Percentiles rank a stretch among this genome's conserved stretches.
These are phyloP conservation scores for Microctonus aethiopoides DNA, from an alignment of 2,888 invertebrate genomes.

Conservation along the genomic window DNA sequence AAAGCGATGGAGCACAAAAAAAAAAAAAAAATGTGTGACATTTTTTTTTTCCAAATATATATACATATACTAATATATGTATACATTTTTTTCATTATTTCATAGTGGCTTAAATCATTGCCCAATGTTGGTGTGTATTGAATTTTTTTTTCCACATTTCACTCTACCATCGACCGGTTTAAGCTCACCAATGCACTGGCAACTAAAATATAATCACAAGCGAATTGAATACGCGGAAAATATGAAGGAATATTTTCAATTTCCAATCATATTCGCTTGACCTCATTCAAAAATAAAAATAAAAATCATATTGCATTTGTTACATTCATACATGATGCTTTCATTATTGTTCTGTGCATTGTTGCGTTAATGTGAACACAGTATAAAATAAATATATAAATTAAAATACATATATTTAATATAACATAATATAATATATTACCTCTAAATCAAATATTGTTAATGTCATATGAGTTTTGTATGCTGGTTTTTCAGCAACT, in stretches of 20 bases:
- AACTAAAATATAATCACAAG: slow-evolving; percentile 9
- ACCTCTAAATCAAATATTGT: slow-evolving; percentile 78
- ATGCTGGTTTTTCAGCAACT: slow-evolving; percentile 79
- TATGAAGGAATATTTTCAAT: slow-evolving; percentile 23
- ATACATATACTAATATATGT: not conserved
- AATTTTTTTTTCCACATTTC: not conserved
- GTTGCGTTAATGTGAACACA: not conserved
- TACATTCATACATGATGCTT: not conserved
- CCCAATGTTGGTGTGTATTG: not conserved
- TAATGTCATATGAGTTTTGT: slow-evolving; percentile 89
- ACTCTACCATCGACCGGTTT: slow-evolving; percentile 7
- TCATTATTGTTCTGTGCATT: not conserved
- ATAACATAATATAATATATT: slow-evolving; percentile 6
- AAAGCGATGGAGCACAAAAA: slow-evolving; percentile 1
- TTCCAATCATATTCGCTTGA: slow-evolving; percentile 11
- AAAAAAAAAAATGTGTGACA: not conserved
- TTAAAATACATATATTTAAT: not conserved
- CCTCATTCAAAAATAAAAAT: not conserved
- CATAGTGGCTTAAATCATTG: slow-evolving; percentile 11
- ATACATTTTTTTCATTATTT: not conserved
- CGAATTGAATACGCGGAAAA: slow-evolving; percentile 7
- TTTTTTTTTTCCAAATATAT: not conserved
- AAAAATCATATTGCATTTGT: not conserved
- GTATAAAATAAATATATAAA: not conserved
- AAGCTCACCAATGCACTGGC: slow-evolving; percentile 6